These are phyloP conservation scores for Lutraria rhynchaena DNA, from an alignment of 1,140 invertebrate genomes.

Conservation along the genomic window DNA sequence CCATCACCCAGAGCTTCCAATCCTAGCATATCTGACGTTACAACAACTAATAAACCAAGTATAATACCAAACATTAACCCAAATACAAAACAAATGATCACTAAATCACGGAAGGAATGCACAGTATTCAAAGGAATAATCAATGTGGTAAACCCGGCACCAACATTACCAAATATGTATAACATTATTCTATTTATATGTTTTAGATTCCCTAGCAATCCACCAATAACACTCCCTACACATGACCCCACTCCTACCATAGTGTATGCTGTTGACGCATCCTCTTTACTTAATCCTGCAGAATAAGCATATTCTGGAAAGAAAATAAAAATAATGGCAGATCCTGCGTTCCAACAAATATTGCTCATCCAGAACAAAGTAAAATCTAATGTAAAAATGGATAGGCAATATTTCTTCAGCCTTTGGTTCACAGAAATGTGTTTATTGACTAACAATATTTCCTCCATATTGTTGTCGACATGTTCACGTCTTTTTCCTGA, in stretches of 20 bases:
- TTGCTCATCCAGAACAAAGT: slow-evolving; percentile 75
- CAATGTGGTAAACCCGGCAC: slow-evolving; percentile 60
- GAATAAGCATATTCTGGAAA: slow-evolving; percentile 69
- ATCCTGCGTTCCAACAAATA: slow-evolving; percentile 76
- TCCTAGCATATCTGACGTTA: slow-evolving; percentile 74
- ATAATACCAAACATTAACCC: slow-evolving; percentile 74
- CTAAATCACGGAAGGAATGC: slow-evolving; percentile 53
- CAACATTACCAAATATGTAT: slow-evolving; percentile 69
- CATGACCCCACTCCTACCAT: slow-evolving; percentile 69
- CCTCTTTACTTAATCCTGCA: slow-evolving; percentile 61
- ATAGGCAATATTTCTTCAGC: slow-evolving; percentile 47
- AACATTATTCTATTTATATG: slow-evolving; percentile 64
- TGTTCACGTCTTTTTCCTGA: too few relatives aligned
- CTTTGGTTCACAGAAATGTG: too few relatives aligned
- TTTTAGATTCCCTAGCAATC: slow-evolving; percentile 69
- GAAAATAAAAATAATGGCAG: slow-evolving; percentile 66
- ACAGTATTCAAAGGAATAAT: slow-evolving; percentile 57
- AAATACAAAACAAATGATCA: slow-evolving; percentile 53
- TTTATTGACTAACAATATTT: too few relatives aligned
- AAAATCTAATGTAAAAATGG: slow-evolving; percentile 72
- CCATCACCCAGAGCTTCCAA: slow-evolving; percentile 68
- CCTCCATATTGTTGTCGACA: too few relatives aligned
- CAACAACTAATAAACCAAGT: slow-evolving; percentile 72
- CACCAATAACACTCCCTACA: slow-evolving; percentile 71
- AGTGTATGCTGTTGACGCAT: slow-evolving; percentile 64